A percentile compares a stretch with the other conserved stretches of the same genome.
Conservation (phyloP, 2,113 vertebrate species). For the Mesocricetus auratus region DNA sequence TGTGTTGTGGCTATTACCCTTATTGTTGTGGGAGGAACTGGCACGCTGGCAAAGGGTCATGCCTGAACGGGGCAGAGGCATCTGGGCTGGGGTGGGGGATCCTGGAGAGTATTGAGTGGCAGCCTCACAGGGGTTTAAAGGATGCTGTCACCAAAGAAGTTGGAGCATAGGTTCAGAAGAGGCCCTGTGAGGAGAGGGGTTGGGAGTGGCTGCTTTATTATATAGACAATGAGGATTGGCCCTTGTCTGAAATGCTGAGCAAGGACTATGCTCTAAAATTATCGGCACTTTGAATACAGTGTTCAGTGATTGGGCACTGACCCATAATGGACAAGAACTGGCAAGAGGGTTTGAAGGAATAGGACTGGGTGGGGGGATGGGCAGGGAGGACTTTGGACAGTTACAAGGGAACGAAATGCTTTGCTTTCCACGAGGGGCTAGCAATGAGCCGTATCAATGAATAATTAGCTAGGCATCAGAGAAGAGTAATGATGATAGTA, state of each 20-base stretch:
- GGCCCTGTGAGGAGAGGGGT: neutral
- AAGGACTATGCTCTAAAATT: conserved; percentile 28
- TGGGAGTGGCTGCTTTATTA: conserved; percentile 23
- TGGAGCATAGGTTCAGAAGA: neutral
- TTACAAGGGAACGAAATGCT: neutral
- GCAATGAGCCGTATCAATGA: neutral
- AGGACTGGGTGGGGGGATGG: neutral
- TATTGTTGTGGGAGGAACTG: neutral
- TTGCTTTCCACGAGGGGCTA: neutral
- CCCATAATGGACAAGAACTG: neutral
- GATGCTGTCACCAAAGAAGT: neutral
- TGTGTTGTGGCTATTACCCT: neutral
- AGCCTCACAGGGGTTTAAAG: neutral
- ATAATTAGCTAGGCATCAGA: neutral
- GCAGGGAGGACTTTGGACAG: neutral
- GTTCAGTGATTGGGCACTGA: neutral
- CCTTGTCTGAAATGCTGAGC: conserved; percentile 54
- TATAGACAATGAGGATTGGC: neutral
- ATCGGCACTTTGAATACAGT: conserved; percentile 18
- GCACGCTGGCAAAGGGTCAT: neutral
- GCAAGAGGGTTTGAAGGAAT: neutral
- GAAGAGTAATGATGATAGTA: neutral
- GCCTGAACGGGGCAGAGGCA: neutral
- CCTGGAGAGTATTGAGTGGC: neutral
- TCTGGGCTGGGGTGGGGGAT: neutral